phyloP scores from a whole-genome alignment of 2,113 vertebrate species.

The Lipotes vexillifer region DNA sequence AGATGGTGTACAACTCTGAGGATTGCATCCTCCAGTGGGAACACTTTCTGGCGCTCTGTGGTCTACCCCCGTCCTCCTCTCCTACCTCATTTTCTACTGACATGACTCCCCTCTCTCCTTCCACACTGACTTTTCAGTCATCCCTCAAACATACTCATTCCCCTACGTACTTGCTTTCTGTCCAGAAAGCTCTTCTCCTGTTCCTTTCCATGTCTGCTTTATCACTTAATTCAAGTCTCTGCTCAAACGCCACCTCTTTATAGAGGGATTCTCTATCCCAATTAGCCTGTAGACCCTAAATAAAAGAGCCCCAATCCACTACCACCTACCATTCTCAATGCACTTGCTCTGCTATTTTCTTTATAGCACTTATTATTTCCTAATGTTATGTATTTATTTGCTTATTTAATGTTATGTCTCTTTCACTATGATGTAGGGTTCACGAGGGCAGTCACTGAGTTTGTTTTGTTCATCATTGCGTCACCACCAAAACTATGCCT shows the following conservation, averaged over 20 bases:
- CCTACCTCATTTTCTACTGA: not conserved
- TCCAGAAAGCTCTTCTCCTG: not conserved
- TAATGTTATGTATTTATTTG: not conserved
- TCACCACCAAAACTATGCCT: not conserved
- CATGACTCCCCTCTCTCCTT: not conserved
- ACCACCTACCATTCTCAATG: not conserved
- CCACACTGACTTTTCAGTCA: not conserved
- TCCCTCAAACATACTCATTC: rapidly evolving
- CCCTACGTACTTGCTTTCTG: not conserved
- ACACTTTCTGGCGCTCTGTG: not conserved
- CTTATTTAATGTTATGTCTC: not conserved
- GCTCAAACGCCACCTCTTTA: not conserved
- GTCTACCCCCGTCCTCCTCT: not conserved
- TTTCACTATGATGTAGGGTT: not conserved
- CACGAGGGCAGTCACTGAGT: not conserved
- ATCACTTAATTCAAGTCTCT: not conserved
- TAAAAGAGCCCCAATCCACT: not conserved
- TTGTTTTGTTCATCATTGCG: not conserved
- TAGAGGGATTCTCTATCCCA: not conserved
- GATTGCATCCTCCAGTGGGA: not conserved
- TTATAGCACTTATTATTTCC: not conserved
- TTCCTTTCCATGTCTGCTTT: not conserved
- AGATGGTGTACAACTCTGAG: not conserved
- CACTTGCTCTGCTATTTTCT: not conserved
- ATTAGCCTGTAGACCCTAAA: not conserved